Evolutionary conservation across 2,888 invertebrate genomes (phyloP), one percentile per base, ranked within the genome.

Genomic region (Eristalis tenax): DNA sequence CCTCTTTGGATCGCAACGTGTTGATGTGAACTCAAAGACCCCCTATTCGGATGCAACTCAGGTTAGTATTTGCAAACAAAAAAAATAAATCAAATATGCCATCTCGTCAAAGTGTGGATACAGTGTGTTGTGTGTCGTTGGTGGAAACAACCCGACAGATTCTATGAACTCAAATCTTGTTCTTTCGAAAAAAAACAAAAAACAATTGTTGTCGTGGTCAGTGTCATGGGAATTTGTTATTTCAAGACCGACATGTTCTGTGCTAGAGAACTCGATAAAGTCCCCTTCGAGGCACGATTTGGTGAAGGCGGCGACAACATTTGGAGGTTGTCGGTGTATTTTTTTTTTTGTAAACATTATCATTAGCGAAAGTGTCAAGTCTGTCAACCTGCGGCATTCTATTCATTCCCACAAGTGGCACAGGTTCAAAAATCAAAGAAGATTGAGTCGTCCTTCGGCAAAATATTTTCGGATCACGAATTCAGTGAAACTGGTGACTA

Each of bases 1-100:
- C 89, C 94, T 97, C 92, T 98, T 98, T 94, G 98, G 98, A 90
- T 98, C 98, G 80, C 96, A 97, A 93, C 95, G 96, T 91, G 96
- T 99, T 93, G 96, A 97, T 94, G 96, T 97, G 94, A 96, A 97
- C 93, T 98, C 98, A 40, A 94, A 96, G 75, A 99, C 99, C 84
- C 99, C 99, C 84, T 99, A 99, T 94, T 97, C 98, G 92, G 99
- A 99, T 95, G 99, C 99, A 88, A 99, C 99, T 91, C 97, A 97
- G 97, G 98, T 98, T 94, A 96, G 95, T 50, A 50, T 50, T 94
- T 68, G 56, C 11, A 28, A 23, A 22, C 2, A 13, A 4, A 38
- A 13, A 38, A 38, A 10, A 11, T 10, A 2, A 10, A 35, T 11
- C 35, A 2, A 10, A 35, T 11, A 10, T 35, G 35, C 13, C 38